phyloP scores from a whole-genome alignment of 2,113 vertebrate species.

The Recurvirostra avosetta region DNA sequence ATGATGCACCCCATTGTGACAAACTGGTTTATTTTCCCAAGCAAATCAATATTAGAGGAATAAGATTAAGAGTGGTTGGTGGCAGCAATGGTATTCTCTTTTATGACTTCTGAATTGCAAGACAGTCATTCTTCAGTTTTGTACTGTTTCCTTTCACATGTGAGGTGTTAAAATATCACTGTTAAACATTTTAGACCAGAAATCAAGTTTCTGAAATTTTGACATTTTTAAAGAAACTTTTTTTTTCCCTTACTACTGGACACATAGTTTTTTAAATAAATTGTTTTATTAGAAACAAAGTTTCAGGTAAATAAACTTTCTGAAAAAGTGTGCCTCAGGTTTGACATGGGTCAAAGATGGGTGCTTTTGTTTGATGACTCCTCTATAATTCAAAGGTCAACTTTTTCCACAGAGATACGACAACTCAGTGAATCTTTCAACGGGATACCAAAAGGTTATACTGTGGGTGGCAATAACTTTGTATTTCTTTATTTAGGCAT shows the following conservation, averaged over 20 bases:
- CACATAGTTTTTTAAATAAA: neutral
- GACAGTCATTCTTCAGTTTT: neutral
- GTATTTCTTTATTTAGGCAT: neutral
- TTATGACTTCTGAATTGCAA: neutral
- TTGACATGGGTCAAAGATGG: neutral
- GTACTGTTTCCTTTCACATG: neutral
- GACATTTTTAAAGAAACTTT: neutral
- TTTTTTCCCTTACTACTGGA: neutral
- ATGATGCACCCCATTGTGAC: neutral
- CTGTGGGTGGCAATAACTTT: neutral
- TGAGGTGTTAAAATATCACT: neutral
- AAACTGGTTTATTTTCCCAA: slow-evolving; percentile 40
- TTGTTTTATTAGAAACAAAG: neutral
- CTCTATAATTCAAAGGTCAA: neutral
- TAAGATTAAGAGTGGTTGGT: neutral
- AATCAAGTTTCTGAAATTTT: neutral
- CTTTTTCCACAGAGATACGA: neutral
- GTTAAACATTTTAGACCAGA: neutral
- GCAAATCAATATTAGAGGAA: slow-evolving; percentile 17
- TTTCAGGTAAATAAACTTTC: neutral
- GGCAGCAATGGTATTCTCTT: neutral
- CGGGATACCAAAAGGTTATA: neutral
- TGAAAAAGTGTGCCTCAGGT: neutral
- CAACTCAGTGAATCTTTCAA: neutral
- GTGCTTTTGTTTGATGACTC: neutral